phyloP scores from a whole-genome alignment of 2,888 invertebrate genomes.

The Ochlodes sylvanus region DNA sequence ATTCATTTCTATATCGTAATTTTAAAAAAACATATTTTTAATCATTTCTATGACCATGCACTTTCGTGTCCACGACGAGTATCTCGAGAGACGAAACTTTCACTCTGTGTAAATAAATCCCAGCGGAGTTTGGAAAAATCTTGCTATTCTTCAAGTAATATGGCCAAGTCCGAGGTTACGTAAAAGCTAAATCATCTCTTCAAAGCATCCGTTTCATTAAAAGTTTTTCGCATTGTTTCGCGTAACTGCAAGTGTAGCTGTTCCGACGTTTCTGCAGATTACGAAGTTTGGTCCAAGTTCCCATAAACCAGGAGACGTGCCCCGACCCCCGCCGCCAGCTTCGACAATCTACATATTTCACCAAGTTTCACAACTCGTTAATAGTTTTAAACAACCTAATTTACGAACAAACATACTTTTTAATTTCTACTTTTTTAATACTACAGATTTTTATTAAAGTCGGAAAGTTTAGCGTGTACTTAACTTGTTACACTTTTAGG shows the following conservation, averaged over 20 bases:
- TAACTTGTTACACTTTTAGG: no score
- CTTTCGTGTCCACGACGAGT: no score
- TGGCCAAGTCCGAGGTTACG: background rate
- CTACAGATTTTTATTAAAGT: no score
- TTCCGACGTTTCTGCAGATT: background rate
- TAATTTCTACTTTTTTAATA: no score
- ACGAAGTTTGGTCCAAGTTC: constrained; percentile 1
- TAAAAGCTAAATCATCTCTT: background rate
- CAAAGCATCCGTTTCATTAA: constrained; percentile 1
- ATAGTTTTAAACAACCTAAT: constrained; percentile 14
- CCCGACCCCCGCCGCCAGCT: background rate
- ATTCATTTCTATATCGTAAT: no score
- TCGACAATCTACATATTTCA: constrained; percentile 15
- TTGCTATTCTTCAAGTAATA: no score
- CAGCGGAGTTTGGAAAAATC: no score
- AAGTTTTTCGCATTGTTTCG: constrained; percentile 5
- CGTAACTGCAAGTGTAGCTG: background rate
- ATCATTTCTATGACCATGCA: no score
- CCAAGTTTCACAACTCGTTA: constrained; percentile 1
- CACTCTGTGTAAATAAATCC: no score
- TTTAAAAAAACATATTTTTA: no score
- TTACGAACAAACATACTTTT: constrained; percentile 2
- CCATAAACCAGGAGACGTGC: background rate
- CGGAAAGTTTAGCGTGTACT: no score
- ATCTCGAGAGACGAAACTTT: no score